Conservation (phyloP, 1,140 invertebrate genomes). For the Microvelia longipes region DNA sequence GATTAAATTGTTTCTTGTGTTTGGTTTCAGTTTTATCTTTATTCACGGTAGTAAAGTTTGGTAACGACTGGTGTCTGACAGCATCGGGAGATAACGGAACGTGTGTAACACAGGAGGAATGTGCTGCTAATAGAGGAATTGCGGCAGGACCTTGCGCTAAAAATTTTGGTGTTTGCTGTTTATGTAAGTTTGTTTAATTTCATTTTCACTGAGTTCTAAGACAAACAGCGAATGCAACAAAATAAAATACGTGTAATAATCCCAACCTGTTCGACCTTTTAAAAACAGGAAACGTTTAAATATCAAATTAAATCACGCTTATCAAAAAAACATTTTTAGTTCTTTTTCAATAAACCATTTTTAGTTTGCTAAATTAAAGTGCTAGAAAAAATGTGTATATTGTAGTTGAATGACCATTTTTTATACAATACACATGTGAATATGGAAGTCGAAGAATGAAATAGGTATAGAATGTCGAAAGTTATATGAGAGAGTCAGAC, state of each 20-base stretch:
- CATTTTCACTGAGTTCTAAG: not conserved
- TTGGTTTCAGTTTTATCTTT: conserved; percentile 45
- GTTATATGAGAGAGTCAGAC: too few relatives aligned
- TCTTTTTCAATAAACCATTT: too few relatives aligned
- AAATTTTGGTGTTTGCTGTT: conserved; percentile 56
- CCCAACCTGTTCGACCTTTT: not conserved
- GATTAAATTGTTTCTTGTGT: not conserved
- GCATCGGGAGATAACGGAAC: conserved; percentile 58
- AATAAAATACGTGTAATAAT: not conserved
- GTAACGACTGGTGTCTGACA: conserved; percentile 47
- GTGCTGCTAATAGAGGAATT: conserved; percentile 44
- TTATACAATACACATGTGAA: too few relatives aligned
- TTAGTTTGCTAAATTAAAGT: too few relatives aligned
- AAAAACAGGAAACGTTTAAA: not conserved
- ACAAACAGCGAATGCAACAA: not conserved
- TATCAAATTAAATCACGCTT: not conserved
- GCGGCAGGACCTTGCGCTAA: conserved; percentile 57
- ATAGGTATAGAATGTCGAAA: too few relatives aligned
- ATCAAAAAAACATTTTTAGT: not conserved
- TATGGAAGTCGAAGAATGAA: too few relatives aligned
- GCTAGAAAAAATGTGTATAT: too few relatives aligned
- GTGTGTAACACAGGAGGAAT: conserved; percentile 51
- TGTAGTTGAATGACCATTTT: too few relatives aligned
- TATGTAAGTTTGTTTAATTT: conserved; percentile 47
- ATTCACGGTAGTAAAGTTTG: conserved; percentile 57